Base-by-base conservation (phyloP, 1,140 invertebrate species). In the Conopomorpha cramerella region DNA sequence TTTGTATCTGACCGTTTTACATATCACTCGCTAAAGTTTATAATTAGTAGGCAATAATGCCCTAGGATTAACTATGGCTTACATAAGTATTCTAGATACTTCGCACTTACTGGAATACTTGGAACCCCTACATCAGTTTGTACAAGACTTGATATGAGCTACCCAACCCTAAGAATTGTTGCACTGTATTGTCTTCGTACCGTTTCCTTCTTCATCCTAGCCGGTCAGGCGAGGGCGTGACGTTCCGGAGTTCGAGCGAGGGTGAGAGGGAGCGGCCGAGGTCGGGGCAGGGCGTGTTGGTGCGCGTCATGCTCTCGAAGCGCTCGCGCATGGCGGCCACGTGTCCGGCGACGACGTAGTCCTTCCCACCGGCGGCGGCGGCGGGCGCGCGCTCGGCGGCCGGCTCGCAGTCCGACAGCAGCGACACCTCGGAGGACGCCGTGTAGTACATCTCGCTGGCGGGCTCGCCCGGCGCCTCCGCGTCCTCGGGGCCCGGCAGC, bases 311-410 rank as follows among this genome's bases (percentile, higher is more conserved):
- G 19, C 65, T 77, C 44, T 79, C 77, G 45, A 77, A 79, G 8
- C 65, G 49, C 28, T 77, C 73, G 11, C 73, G 40, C 77, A 79
- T 77, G 8, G 77, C 77, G 0, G 77, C 77, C 41, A 79, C 77
- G 49, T 79, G 77, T 6, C 77, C 77, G 1, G 77, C 66, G 38
- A 66, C 57, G 27, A 66, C 63, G 18, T 54, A 50, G 17, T 58
- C 46, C 31, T 58, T 45, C 28, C 36, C 51, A 16, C 56, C 53
- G 16, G 53, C 57, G 16, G 40, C 41, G 7, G 49, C 31, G 12
- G 26, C 43, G 6, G 54, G 51, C 30, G 38, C 40, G 4, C 53
- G 52, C 2, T 56, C 60, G 10, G 4, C 61, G 1, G 49, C 49
- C 1, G 45, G 8, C 8, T 67, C 66, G 6, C 39, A 23, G n/a